Evolutionary conservation across 1,140 invertebrate genomes (phyloP).

Genomic region (Lethocerus indicus): DNA sequence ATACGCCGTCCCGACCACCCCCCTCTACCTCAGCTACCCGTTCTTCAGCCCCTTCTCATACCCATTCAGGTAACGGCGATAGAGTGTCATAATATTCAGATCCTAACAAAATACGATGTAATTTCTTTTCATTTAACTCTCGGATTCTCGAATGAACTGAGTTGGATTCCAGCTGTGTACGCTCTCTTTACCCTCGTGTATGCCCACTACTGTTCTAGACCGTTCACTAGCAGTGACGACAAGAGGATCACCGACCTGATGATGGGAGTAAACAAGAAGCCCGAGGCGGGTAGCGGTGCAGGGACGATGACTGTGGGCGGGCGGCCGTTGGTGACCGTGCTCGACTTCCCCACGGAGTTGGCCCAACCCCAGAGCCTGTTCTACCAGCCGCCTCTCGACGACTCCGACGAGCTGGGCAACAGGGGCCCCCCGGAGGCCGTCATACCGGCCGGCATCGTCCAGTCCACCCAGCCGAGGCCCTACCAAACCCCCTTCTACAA

Average conservation of each 20-base stretch:
- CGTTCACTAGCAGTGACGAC: not conserved
- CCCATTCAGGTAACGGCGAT: constrained; percentile 16
- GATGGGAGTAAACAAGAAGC: not conserved
- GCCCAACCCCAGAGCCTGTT: constrained; percentile 16
- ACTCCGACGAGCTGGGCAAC: constrained; percentile 17
- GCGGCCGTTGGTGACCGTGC: constrained; percentile 15
- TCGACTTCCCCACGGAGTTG: constrained; percentile 19
- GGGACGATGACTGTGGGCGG: too few relatives aligned
- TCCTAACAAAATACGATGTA: too few relatives aligned
- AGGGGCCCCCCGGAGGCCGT: constrained; percentile 18
- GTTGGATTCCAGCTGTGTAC: too few relatives aligned
- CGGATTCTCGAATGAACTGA: too few relatives aligned
- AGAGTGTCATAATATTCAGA: too few relatives aligned
- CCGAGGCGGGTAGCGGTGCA: too few relatives aligned
- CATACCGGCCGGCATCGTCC: constrained; percentile 20
- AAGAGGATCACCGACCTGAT: not conserved
- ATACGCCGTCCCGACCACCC: constrained; percentile 19
- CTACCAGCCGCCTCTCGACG: constrained; percentile 16
- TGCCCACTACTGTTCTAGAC: too few relatives aligned
- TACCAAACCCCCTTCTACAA: constrained; percentile 19
- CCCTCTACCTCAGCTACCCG: constrained; percentile 15
- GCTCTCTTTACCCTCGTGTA: too few relatives aligned
- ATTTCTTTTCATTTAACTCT: too few relatives aligned
- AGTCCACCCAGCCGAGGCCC: constrained; percentile 18
- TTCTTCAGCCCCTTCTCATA: constrained; percentile 10